Evolutionary conservation across 2,113 vertebrate genomes (phyloP).

Genomic region (Pantherophis guttatus): DNA sequence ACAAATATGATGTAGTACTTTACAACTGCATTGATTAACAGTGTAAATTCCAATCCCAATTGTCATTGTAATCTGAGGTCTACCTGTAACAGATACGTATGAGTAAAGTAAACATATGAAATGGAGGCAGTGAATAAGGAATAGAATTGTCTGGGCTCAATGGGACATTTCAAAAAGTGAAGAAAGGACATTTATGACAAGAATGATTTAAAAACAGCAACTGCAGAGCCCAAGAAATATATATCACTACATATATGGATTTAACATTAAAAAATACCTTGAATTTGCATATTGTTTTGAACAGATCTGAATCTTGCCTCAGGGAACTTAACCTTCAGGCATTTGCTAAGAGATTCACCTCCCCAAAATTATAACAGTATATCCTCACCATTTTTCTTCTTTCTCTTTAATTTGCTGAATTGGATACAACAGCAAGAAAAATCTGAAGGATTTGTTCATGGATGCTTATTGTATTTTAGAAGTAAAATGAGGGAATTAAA

Average conservation of each 20-base stretch:
- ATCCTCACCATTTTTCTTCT: not conserved
- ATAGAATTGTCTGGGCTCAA: not conserved
- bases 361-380: not conserved
- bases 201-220: not conserved
- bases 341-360: not conserved
- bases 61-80: not conserved
- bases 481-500: not conserved
- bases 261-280: conserved; percentile 12
- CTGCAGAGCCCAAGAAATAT: not conserved
- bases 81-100: not conserved
- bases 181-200: not conserved
- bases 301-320: not conserved
- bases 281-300: not conserved
- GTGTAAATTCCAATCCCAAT: not conserved
- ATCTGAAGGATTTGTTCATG: not conserved
- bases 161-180: not conserved
- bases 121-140: not conserved
- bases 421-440: not conserved
- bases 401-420: not conserved
- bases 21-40: not conserved
- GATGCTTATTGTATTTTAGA: not conserved
- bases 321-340: not conserved
- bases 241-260: not conserved
- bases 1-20: not conserved
- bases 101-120: not conserved